Conservation (phyloP, 2,113 vertebrate species). For the Rhagologus leucostigma region DNA sequence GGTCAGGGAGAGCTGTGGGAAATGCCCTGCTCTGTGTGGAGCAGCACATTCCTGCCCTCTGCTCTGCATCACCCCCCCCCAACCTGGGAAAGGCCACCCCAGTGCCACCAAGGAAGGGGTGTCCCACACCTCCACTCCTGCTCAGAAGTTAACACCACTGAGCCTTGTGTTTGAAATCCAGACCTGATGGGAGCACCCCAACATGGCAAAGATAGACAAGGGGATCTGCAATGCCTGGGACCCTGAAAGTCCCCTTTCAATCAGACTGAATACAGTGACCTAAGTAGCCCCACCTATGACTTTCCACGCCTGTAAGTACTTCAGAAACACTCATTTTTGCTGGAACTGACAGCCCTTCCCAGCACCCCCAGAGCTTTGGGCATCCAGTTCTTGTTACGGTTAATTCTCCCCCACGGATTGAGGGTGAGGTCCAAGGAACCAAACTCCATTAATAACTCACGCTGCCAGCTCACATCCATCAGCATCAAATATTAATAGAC, state of each 20-base stretch:
- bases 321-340: not conserved
- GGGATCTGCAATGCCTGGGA: not conserved
- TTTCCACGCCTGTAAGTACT: not conserved
- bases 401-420: not conserved
- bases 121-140: not conserved
- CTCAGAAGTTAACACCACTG: not conserved
- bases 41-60: not conserved
- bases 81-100: not conserved
- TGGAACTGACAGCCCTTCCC: not conserved
- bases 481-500: constrained; percentile 68
- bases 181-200: not conserved
- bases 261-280: not conserved
- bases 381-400: not conserved
- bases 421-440: constrained; percentile 16
- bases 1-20: not conserved
- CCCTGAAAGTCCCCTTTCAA: not conserved
- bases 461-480: constrained; percentile 56
- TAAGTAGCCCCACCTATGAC: not conserved
- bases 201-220: not conserved
- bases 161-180: not conserved
- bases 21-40: not conserved
- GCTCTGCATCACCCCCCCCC: not conserved
- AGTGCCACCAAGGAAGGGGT: not conserved
- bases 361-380: not conserved
- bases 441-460: constrained; percentile 54